Evolutionary conservation across 2,113 vertebrate species (phyloP), one percentile per base, ranked within the genome.

Genomic region (Cinclus mexicanus): DNA sequence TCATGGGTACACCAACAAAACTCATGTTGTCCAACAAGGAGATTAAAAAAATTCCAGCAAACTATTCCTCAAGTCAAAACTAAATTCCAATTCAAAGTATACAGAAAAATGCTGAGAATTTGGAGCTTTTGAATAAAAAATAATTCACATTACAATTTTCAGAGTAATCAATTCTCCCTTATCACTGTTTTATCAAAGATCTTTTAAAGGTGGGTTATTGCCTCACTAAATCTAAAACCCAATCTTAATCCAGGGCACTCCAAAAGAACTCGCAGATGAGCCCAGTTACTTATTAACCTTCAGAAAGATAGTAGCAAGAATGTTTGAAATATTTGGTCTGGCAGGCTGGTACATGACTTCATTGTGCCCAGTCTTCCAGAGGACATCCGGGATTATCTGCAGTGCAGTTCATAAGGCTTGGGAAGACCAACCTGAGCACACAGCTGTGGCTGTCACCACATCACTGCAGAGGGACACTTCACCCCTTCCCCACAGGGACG

Each of bases 401-500:
- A 50, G 18, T 10, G 47, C 37, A 42, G 69, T 4, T 53, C 49
- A 0, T 1, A 3, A 3, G 21, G 10, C 19, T 24, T 6, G 31
- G 35, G 19, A 16, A 44, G 70, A 7, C 21, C 37, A 37, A 12
- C 2, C 17, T 22, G 3, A 11, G 69, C 12, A 9, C 13, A 33
- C 7, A 26, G 56, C 68, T 63, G 12, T 3, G 78, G 75, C 31
- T 83, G 77, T 13, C 83, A 42, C 9, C 28, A 2, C 0, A 4
- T 11, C 59, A 11, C 2, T 31, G 39, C 68, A 23, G 10, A 24
- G 49, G 49, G 83, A 12, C 35, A 7, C 33, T 18, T 12, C 24
- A 17, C 1, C 52, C 35, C 42, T 25, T 3, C 12, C 1, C 52
- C 25, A 0, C 4, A 21, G 26, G 6, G 1, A 21, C 0, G 0